Evolutionary conservation across 2,113 vertebrate species (phyloP), one percentile per base, ranked within the genome.

Genomic region (Xenus cinereus): DNA sequence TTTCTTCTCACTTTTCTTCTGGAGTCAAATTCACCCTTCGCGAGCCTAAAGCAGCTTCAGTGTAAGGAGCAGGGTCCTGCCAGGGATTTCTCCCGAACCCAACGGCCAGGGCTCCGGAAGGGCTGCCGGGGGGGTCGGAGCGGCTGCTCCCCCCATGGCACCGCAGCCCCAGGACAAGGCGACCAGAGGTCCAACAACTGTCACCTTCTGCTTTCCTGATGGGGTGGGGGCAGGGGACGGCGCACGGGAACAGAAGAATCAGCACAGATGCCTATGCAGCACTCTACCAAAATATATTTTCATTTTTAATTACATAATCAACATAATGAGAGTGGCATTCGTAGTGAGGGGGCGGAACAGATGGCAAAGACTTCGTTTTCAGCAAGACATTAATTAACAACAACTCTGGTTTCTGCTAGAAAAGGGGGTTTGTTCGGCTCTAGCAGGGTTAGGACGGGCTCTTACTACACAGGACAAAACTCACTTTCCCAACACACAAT

Each of bases 251-350:
- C 64, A 50, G 78, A 86, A 95, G 83, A 91, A 82, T 62, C 56
- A 63, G 67, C 89, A 54, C 89, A 96, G 95, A 90, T 89, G 96
- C 95, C 86, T 84, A 50, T 77, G 95, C 90, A 94, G 86, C 86
- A 73, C 87, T 91, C 89, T 90, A 96, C 91, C 86, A 95, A 97
- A 97, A 95, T 96, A 93, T 96, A 96, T 96, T 96, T 96, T 96
- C 80, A 35, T 97, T 96, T 94, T 84, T 87, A 82, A 90, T 98
- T 98, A 97, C 91, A 95, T 97, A 97, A 97, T 91, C 94, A 95
- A 68, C 92, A 91, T 69, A 94, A 95, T 48, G 80, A 68, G 85
- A 93, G 80, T 45, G 50, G 92, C 96, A 92, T 95, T 96, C 68
- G 35, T 89, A 77, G 80, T 91, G 96, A 97, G 96, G 93, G 95